A percentile compares a stretch with the other conserved stretches of the same genome.
Evolutionary conservation across 30 jellyfish, hydroid and myxozoan genomes (phyloP).

Genomic region (Sanderia malayensis): DNA sequence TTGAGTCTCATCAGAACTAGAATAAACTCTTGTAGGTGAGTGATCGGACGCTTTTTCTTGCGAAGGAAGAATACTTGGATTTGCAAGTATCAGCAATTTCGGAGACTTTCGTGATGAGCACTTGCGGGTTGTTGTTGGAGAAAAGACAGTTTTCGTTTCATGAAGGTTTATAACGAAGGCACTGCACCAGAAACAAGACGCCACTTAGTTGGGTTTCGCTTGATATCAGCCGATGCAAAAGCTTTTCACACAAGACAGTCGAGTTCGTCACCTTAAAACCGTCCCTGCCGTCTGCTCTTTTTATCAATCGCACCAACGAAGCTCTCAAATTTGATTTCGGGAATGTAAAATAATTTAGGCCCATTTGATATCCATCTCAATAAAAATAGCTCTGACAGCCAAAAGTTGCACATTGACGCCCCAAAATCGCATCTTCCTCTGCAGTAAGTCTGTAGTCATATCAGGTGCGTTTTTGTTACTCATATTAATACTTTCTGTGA

Average conservation of each 20-base stretch:
- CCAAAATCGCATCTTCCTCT: neutral
- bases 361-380: neutral
- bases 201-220: neutral
- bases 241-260: neutral
- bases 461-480: neutral
- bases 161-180: neutral
- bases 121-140: too few relatives aligned
- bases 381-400: neutral
- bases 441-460: neutral
- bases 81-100: too few relatives aligned
- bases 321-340: neutral
- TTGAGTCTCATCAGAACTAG: constrained; percentile 16
- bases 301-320: neutral
- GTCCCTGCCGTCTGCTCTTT: neutral
- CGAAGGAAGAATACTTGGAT: too few relatives aligned
- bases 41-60: neutral
- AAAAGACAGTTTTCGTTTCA: too few relatives aligned
- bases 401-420: neutral
- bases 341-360: neutral
- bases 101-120: too few relatives aligned
- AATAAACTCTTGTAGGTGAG: constrained; percentile 13
- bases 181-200: constrained; percentile 1
- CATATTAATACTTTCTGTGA: neutral
- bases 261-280: neutral
- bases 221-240: neutral